These are phyloP conservation scores for Hesperia comma DNA, from an alignment of 2,888 invertebrate species.

Conservation along the genomic window DNA sequence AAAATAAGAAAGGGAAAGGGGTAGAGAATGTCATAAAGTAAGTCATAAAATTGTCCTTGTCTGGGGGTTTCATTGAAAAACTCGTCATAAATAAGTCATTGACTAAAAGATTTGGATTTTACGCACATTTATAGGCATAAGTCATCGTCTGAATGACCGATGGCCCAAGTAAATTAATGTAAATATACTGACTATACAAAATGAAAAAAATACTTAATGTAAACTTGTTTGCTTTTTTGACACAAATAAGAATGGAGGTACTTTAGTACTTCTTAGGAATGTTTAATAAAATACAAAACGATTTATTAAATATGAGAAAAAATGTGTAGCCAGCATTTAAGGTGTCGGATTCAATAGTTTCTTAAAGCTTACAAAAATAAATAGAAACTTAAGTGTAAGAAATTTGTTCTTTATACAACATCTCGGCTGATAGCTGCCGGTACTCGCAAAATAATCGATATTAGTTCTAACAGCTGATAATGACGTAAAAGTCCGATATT, in stretches of 20 bases:
- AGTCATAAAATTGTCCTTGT: not conserved
- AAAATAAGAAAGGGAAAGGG: slow-evolving; percentile 20
- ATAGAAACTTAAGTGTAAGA: slow-evolving; percentile 40
- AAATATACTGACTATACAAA: not conserved
- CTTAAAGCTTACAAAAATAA: slow-evolving; percentile 42
- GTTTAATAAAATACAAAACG: slow-evolving; percentile 39
- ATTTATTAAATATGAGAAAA: slow-evolving; percentile 14
- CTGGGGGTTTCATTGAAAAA: slow-evolving; percentile 18
- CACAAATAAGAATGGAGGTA: slow-evolving; percentile 14
- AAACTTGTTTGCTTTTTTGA: slow-evolving; percentile 45
- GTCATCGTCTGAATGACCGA: no score
- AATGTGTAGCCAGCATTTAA: slow-evolving; percentile 40
- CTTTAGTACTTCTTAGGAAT: not conserved
- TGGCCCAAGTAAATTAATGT: no score
- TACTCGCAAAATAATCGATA: slow-evolving; percentile 11
- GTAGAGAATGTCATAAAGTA: slow-evolving; percentile 7
- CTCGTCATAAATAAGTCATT: slow-evolving; percentile 22
- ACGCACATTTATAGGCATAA: not conserved
- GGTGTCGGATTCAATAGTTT: slow-evolving; percentile 27
- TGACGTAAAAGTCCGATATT: not conserved
- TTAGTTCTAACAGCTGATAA: slow-evolving; percentile 13
- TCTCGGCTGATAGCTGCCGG: slow-evolving; percentile 1
- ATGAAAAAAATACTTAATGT: slow-evolving; percentile 8
- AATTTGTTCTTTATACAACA: slow-evolving; percentile 32
- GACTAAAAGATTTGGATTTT: not conserved